Base-by-base conservation (phyloP, 1,140 invertebrate genomes). In the Hyphantria cunea region DNA sequence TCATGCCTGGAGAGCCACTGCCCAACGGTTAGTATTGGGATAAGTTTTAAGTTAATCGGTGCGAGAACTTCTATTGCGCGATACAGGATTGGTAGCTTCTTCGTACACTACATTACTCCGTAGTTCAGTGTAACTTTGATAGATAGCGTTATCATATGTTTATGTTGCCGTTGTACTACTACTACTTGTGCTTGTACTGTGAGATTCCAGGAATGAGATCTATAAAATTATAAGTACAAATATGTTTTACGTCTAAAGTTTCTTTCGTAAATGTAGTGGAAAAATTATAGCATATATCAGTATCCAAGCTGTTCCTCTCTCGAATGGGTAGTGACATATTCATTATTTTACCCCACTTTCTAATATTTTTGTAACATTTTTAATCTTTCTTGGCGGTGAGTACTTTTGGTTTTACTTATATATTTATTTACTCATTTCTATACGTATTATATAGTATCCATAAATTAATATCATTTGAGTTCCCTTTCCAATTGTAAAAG, bases 291-390 rank as follows among this genome's bases (percentile, higher is more conserved):
- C 32, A 52, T n/a, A 52, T 52, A 15, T 54, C 33, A 32, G 33
- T 33, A 64, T 72, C 70, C 31, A 72, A 33, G 25, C 50, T 54
- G 9, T 37, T 13, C 15, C 50, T 62, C n/a, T 42, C 54, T 32
- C 56, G 33, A n/a, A n/a, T n/a, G n/a, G n/a, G n/a, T n/a, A n/a
- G n/a, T n/a, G n/a, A n/a, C n/a, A n/a, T n/a, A n/a, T n/a, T n/a
- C n/a, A n/a, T n/a, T 11, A 71, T 62, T 14, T 62, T 56, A 41
- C 14, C 17, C 65, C 69, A 72, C 12, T 71, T 71, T 31, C 59
- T 50, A 39, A 59, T 50, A 52, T 70, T 60, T 15, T 55, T 55
- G 3, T 66, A 61, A 54, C 63, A 70, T 3, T 51, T 56, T 12
- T 51, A 72, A 37, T 37, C 50, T 34, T 32, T 17, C 41, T 53